A percentile compares a stretch with the other conserved stretches of the same genome.
These are phyloP conservation scores for Chelidonichthys spinosus DNA, from an alignment of 2,797 vertebrate genomes.

Conservation along the genomic window DNA sequence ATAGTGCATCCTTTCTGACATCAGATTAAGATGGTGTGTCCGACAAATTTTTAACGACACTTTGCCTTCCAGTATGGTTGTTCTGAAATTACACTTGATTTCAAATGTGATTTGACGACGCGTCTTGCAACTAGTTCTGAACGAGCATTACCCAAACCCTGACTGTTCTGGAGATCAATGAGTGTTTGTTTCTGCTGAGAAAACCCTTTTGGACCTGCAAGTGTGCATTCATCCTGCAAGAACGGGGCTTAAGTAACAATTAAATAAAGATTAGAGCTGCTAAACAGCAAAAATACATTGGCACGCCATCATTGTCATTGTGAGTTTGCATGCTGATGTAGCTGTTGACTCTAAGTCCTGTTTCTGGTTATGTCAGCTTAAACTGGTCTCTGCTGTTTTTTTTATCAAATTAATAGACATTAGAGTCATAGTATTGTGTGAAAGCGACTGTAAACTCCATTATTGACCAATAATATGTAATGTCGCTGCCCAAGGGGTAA, in stretches of 20 bases:
- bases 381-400: neutral
- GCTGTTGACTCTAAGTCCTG: neutral
- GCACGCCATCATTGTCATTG: neutral
- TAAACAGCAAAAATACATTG: neutral
- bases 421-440: neutral
- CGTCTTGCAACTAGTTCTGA: no score
- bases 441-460: constrained; percentile 8
- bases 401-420: constrained; percentile 19
- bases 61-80: no score
- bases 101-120: no score
- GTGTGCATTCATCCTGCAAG: neutral
- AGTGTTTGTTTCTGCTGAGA: no score
- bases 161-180: no score
- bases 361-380: constrained; percentile 14
- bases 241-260: neutral
- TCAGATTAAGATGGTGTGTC: no score
- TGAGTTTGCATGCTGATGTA: neutral
- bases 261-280: neutral
- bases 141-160: no score
- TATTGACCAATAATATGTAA: constrained; percentile 39
- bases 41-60: no score
- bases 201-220: neutral
- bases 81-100: no score
- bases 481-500: constrained; percentile 1
- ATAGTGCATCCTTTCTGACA: no score